Evolutionary conservation across 2,797 vertebrate species (phyloP).

Genomic region (Jordanella pulchra): DNA sequence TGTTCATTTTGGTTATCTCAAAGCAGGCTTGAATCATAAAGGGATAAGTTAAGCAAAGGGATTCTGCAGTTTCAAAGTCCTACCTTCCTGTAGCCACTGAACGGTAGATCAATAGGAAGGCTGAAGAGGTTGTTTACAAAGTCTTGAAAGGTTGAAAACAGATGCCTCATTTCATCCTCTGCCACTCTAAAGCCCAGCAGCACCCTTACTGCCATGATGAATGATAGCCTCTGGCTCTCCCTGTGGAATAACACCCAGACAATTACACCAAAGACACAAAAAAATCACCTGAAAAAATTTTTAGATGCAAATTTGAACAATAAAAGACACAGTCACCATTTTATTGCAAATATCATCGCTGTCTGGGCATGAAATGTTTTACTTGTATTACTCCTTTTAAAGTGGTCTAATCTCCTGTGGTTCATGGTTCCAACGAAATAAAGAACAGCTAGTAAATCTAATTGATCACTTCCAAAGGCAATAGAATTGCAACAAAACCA

Average conservation of each 20-base stretch:
- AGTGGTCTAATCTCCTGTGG: too few species aligned
- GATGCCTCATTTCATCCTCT: constrained; percentile 88
- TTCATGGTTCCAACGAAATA: too few species aligned
- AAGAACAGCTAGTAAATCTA: too few species aligned
- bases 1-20: background rate
- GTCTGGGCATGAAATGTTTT: background rate
- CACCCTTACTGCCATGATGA: constrained; percentile 94
- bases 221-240: constrained; percentile 92
- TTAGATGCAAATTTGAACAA: background rate
- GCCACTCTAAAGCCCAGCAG: constrained; percentile 93
- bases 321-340: background rate
- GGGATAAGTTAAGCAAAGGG: background rate
- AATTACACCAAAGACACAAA: background rate
- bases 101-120: constrained; percentile 93
- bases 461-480: too few species aligned
- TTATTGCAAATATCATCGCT: background rate
- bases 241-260: constrained; percentile 29
- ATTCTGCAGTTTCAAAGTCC: background rate
- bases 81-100: constrained; percentile 94
- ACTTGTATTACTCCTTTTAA: background rate
- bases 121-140: constrained; percentile 98
- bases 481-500: too few species aligned
- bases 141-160: constrained; percentile 94
- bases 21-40: background rate
- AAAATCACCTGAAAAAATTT: background rate